Conservation (phyloP, 2,797 vertebrate species). For the Muscicapa striata region DNA sequence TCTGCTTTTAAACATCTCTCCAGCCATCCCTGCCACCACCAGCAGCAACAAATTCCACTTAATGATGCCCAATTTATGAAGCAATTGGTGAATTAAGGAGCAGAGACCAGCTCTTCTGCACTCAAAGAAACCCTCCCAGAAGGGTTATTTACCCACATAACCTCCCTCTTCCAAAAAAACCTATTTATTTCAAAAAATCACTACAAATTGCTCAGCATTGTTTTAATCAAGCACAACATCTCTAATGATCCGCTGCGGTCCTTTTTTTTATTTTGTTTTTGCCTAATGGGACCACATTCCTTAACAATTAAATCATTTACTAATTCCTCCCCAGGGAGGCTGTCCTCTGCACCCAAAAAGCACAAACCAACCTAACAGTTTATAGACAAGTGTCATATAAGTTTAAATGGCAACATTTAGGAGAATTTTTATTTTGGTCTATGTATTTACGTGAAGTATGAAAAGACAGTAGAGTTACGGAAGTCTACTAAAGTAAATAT, state of each 20-base stretch:
- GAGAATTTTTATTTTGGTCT: background rate
- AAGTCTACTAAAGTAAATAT: conserved; percentile 34
- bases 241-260: background rate
- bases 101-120: accelerated
- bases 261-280: background rate
- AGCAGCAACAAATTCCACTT: background rate
- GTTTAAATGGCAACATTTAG: background rate
- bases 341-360: conserved; percentile 29
- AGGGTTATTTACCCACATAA: background rate
- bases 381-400: background rate
- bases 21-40: background rate
- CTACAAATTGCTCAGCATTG: background rate
- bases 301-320: conserved; percentile 58
- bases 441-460: background rate
- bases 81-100: background rate
- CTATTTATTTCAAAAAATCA: background rate
- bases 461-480: background rate
- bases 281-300: conserved; percentile 58
- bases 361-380: background rate
- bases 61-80: background rate
- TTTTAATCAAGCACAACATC: background rate
- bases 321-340: background rate
- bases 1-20: background rate
- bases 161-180: background rate
- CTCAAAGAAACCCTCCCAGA: background rate